Percentiles rank a stretch among this genome's conserved stretches.
phyloP scores from a whole-genome alignment of 2,888 invertebrate genomes.

The Dryocosmus kuriphilus region DNA sequence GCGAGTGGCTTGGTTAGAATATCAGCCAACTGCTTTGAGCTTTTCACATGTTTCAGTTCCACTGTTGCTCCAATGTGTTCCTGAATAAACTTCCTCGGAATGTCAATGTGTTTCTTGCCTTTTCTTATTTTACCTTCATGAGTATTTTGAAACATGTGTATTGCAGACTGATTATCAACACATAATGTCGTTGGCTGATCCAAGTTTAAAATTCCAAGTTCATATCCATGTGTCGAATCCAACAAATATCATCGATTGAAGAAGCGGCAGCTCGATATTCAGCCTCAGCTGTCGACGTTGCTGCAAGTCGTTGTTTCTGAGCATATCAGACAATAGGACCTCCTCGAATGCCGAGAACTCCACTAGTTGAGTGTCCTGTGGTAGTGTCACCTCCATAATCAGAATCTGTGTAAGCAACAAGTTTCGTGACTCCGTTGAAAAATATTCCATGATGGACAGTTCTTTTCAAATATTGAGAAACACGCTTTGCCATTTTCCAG shows the following conservation, averaged over 20 bases:
- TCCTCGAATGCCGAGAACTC: no score
- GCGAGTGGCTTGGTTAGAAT: no score
- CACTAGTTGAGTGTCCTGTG: no score
- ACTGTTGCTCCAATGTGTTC: no score
- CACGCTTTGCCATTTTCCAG: slow-evolving; percentile 55
- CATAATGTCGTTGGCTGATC: slow-evolving; percentile 57
- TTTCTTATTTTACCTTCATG: slow-evolving; percentile 62
- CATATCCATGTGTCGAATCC: slow-evolving; percentile 60
- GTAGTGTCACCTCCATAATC: slow-evolving; percentile 51
- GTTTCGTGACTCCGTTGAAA: slow-evolving; percentile 54
- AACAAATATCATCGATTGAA: slow-evolving; percentile 65
- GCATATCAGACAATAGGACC: no score
- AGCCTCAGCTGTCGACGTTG: slow-evolving; percentile 63
- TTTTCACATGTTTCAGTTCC: no score
- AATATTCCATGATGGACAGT: slow-evolving; percentile 56
- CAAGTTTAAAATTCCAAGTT: slow-evolving; percentile 55
- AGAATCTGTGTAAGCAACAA: slow-evolving; percentile 56
- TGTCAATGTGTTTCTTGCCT: slow-evolving; percentile 45
- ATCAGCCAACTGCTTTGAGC: no score
- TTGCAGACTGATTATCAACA: slow-evolving; percentile 65
- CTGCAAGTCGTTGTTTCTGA: slow-evolving; percentile 35
- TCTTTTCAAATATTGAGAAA: slow-evolving; percentile 56
- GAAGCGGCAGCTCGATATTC: slow-evolving; percentile 66
- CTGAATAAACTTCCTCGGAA: no score
- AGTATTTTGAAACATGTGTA: slow-evolving; percentile 64